Conservation (phyloP, 2,888 invertebrate genomes). For the Erpobdella octoculata region DNA sequence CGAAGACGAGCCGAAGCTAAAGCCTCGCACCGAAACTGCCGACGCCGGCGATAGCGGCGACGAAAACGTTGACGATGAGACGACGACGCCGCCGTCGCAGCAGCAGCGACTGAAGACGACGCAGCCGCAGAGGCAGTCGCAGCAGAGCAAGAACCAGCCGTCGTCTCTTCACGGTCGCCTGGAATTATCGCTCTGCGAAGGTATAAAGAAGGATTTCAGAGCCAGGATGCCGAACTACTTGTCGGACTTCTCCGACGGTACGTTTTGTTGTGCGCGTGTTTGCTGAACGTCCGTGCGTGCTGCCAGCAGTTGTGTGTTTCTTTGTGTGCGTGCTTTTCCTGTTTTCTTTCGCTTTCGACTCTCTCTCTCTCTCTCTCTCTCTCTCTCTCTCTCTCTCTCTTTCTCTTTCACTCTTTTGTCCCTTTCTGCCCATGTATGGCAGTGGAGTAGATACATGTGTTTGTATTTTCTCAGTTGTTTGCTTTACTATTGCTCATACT, state of each 20-base stretch:
- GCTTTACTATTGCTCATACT: too few relatives aligned
- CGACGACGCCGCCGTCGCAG: neutral
- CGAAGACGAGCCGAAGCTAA: neutral
- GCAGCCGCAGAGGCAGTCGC: neutral
- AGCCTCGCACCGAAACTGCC: neutral
- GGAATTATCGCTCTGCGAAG: slow-evolving; percentile 13
- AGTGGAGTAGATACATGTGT: too few relatives aligned
- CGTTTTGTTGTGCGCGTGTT: neutral
- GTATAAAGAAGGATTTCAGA: slow-evolving; percentile 22
- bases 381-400: too few relatives aligned
- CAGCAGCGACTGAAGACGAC: neutral
- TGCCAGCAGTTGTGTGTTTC: neutral
- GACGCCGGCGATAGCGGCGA: neutral
- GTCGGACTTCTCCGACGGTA: slow-evolving; percentile 24
- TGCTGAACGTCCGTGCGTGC: neutral
- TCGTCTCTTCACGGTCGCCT: neutral
- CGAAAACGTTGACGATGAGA: too few relatives aligned
- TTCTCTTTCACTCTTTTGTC: too few relatives aligned
- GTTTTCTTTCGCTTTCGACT: neutral
- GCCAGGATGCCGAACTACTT: slow-evolving; percentile 8
- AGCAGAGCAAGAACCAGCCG: neutral
- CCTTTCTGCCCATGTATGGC: too few relatives aligned
- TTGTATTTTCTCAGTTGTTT: too few relatives aligned
- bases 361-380: neutral
- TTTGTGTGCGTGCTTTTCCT: neutral